Base-by-base conservation (phyloP, 2,113 vertebrate species). In the Sebastes schlegelii region DNA sequence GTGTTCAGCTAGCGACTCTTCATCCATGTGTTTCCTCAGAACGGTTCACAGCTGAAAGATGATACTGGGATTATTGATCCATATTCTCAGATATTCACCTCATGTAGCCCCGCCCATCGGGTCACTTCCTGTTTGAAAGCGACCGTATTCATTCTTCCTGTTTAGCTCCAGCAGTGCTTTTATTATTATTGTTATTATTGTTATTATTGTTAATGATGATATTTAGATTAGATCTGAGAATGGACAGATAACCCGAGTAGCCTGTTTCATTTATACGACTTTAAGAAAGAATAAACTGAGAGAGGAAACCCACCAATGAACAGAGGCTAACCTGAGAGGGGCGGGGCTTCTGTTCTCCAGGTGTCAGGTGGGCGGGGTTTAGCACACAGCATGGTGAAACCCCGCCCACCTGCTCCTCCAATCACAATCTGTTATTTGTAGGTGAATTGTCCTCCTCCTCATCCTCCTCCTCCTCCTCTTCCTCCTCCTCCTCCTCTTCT, bases 401-500 rank as follows among this genome's bases (percentile, higher is more conserved):
- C 26, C 23, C 75, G 21, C 80, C 87, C 85, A 68, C 74, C 77
- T 68, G 43, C 54, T 71, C 66, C 68, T 80, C 61, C 80, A 74
- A 68, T 67, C 62, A 62, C 46, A 11, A 17, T n/a, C 54, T 78
- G 49, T 40, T 16, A 60, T 19, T 52, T 19, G 1, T 43, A 51
- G 75, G n/a, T 76, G 12, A 2, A 13, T 60, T 65, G 34, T 34
- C 34, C 45, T 64, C 60, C 68, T 86, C 75, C 68, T 88, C 67
- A 17, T 7, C 49, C 77, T 74, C 86, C 49, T 72, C 63, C 70
- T 85, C 55, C 26, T 80, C 83, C 87, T 74, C 51, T 34, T 64
- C 60, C 72, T 86, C 75, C 72, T 88, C 67, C 42, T 8, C 49
- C 83, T 74, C 86, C 49, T 72, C 63, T 66, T 85, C 55, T 26